Evolutionary conservation across 2,888 invertebrate genomes (phyloP).

Genomic region (Hofmannophila pseudospretella): DNA sequence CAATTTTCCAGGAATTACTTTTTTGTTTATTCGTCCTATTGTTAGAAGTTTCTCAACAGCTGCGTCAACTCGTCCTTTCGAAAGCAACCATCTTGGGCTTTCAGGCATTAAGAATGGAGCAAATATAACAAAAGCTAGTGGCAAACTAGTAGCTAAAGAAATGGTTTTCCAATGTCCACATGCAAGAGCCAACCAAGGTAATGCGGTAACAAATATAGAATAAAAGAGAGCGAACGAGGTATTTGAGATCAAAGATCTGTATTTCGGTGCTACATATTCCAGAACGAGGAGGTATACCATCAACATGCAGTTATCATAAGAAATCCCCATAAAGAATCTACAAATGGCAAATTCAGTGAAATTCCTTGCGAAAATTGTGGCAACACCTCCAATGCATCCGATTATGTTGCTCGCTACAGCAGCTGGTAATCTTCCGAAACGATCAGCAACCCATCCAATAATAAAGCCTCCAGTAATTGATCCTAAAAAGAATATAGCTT

Average conservation of each 20-base stretch:
- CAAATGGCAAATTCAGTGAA: slow-evolving; percentile 36
- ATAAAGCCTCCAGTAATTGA: slow-evolving; percentile 43
- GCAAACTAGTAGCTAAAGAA: slow-evolving; percentile 44
- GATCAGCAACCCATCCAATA: slow-evolving; percentile 49
- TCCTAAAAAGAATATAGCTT: slow-evolving; percentile 47
- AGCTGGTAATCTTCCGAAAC: slow-evolving; percentile 46
- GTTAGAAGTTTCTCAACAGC: slow-evolving; percentile 37
- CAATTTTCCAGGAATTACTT: slow-evolving; percentile 34
- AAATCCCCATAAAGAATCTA: slow-evolving; percentile 47
- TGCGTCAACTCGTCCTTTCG: slow-evolving; percentile 44
- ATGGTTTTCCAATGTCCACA: slow-evolving; percentile 48
- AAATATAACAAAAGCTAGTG: slow-evolving; percentile 34
- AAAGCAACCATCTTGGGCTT: slow-evolving; percentile 48
- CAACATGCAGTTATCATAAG: slow-evolving; percentile 48
- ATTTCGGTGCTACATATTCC: slow-evolving; percentile 49
- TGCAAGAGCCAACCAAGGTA: slow-evolving; percentile 44
- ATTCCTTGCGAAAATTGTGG: slow-evolving; percentile 36
- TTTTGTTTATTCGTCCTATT: slow-evolving; percentile 44
- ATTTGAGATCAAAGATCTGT: slow-evolving; percentile 43
- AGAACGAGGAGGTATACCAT: slow-evolving; percentile 47
- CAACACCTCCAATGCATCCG: slow-evolving; percentile 40
- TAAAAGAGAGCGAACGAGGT: slow-evolving; percentile 45
- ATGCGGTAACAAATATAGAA: slow-evolving; percentile 27
- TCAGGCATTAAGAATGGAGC: slow-evolving; percentile 43
- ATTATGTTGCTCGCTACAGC: slow-evolving; percentile 33